These are phyloP conservation scores for Chrysina gloriosa DNA, from an alignment of 2,888 invertebrate genomes.

Conservation along the genomic window DNA sequence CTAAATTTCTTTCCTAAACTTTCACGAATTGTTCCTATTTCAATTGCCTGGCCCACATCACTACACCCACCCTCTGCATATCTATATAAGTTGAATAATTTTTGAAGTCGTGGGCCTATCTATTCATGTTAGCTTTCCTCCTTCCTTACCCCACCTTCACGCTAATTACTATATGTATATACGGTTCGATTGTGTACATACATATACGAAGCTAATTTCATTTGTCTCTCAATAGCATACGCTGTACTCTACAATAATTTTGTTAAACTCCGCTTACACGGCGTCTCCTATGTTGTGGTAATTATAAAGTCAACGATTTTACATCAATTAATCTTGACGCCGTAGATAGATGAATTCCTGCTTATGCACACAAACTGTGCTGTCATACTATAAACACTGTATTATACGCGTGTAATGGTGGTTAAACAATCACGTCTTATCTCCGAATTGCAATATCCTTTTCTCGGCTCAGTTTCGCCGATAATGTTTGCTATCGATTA, in stretches of 20 bases:
- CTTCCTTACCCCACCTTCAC: too few species aligned
- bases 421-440: neutral
- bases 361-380: neutral
- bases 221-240: neutral
- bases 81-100: too few species aligned
- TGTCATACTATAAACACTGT: neutral
- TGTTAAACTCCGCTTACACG: neutral
- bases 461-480: neutral
- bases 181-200: neutral
- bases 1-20: too few species aligned
- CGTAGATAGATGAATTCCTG: neutral
- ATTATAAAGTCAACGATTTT: neutral
- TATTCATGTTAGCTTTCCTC: too few species aligned
- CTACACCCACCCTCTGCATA: too few species aligned
- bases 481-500: neutral
- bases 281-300: neutral
- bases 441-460: conserved; percentile 10
- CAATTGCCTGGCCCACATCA: too few species aligned
- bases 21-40: too few species aligned
- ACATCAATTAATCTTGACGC: neutral
- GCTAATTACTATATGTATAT: too few species aligned
- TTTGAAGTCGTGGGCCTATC: too few species aligned
- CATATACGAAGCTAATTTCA: neutral
- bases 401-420: neutral
- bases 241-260: neutral